phyloP scores from a whole-genome alignment of 2,113 vertebrate species.

The Micronisus gabar region DNA sequence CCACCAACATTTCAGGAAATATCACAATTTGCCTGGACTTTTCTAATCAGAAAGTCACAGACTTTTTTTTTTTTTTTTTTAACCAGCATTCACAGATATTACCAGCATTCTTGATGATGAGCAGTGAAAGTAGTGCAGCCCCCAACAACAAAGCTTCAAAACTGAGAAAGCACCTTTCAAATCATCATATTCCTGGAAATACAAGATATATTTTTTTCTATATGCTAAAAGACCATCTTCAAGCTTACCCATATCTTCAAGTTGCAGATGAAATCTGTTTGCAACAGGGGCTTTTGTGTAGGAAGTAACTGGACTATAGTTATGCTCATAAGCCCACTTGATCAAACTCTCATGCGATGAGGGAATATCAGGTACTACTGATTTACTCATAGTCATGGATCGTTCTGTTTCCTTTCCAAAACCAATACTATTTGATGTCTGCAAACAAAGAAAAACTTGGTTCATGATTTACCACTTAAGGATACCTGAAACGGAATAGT shows the following conservation, averaged over 20 bases:
- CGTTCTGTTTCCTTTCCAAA: slow-evolving; percentile 78
- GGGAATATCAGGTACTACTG: slow-evolving; percentile 75
- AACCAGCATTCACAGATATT: neutral
- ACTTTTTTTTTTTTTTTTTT: neutral
- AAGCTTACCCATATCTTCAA: slow-evolving; percentile 84
- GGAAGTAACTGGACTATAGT: slow-evolving; percentile 82
- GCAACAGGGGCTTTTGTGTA: slow-evolving; percentile 89
- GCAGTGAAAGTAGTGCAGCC: neutral
- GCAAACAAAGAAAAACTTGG: neutral
- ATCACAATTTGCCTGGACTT: neutral
- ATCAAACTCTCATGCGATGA: slow-evolving; percentile 83
- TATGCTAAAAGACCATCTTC: neutral
- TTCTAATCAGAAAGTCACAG: neutral
- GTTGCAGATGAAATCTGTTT: slow-evolving; percentile 86
- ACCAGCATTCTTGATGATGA: neutral
- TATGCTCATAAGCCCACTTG: slow-evolving; percentile 83
- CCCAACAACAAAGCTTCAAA: neutral
- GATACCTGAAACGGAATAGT: neutral
- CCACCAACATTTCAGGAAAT: neutral
- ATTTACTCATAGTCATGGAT: slow-evolving; percentile 75
- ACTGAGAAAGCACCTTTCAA: neutral
- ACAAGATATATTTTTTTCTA: neutral
- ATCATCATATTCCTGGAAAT: neutral
- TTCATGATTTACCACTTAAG: neutral
- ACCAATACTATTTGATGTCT: slow-evolving; percentile 89